Percentiles rank a stretch among this genome's conserved stretches.
These are phyloP conservation scores for Lepisosteus osseus DNA, from an alignment of 2,113 vertebrate genomes.

Conservation along the genomic window DNA sequence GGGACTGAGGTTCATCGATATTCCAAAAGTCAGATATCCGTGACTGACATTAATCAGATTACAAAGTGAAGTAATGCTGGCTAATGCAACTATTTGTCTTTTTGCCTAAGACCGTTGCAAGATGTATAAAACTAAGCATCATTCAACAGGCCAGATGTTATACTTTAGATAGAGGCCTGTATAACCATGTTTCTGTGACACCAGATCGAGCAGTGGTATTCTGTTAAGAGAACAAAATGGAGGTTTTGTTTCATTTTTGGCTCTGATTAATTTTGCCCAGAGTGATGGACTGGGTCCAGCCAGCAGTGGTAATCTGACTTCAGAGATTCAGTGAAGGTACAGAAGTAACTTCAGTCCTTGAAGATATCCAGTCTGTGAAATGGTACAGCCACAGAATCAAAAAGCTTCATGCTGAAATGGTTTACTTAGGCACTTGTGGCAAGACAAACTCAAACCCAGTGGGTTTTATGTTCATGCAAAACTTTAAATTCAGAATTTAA, in stretches of 20 bases:
- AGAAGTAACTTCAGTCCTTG: background rate
- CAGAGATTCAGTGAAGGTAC: background rate
- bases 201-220: background rate
- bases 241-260: conserved; percentile 13
- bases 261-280: background rate
- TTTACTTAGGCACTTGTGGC: too few species aligned
- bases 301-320: background rate
- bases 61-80: background rate
- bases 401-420: background rate
- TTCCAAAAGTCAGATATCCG: background rate
- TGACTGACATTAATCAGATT: background rate
- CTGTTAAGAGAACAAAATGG: conserved; percentile 5
- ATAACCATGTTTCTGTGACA: background rate
- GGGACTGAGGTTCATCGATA: background rate
- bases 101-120: background rate
- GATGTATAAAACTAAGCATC: background rate
- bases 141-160: background rate
- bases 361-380: background rate
- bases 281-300: conserved; percentile 8
- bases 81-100: background rate
- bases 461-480: too few species aligned
- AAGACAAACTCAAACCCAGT: too few species aligned
- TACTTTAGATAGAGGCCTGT: background rate
- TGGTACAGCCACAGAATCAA: background rate
- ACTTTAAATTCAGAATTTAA: too few species aligned